Conservation (phyloP, 2,113 vertebrate species). For the Hippocampus guttulatus region DNA sequence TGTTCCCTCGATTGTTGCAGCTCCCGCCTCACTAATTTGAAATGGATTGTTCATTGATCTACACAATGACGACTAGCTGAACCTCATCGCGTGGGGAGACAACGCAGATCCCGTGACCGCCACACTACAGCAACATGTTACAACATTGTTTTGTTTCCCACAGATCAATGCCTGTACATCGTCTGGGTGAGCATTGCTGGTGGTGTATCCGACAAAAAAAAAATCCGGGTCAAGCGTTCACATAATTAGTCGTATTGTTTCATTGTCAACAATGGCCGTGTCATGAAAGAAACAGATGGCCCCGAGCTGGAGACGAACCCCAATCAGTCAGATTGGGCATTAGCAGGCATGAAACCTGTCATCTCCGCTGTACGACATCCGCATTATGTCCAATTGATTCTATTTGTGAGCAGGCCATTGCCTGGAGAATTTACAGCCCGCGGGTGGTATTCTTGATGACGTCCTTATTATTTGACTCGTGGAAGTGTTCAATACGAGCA, state of each 20-base stretch:
- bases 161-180: too few relatives aligned
- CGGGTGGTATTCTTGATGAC: background rate
- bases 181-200: background rate
- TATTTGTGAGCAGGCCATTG: conserved; percentile 7
- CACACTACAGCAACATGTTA: background rate
- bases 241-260: background rate
- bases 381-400: conserved; percentile 9
- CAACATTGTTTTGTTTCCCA: background rate
- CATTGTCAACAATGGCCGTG: background rate
- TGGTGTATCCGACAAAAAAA: background rate
- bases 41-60: conserved; percentile 61
- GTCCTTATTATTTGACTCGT: background rate
- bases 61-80: conserved; percentile 39
- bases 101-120: conserved; percentile 21
- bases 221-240: background rate
- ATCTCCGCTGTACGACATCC: conserved; percentile 3
- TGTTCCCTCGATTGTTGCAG: conserved; percentile 27
- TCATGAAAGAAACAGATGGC: background rate
- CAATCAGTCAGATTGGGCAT: background rate
- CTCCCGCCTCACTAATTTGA: conserved; percentile 57
- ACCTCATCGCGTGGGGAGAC: conserved; percentile 15
- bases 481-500: background rate
- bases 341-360: conserved; percentile 4
- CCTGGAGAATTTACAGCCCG: conserved; percentile 9
- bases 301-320: background rate